Conservation (phyloP, 2,797 vertebrate genomes). For the Margarornis squamiger region DNA sequence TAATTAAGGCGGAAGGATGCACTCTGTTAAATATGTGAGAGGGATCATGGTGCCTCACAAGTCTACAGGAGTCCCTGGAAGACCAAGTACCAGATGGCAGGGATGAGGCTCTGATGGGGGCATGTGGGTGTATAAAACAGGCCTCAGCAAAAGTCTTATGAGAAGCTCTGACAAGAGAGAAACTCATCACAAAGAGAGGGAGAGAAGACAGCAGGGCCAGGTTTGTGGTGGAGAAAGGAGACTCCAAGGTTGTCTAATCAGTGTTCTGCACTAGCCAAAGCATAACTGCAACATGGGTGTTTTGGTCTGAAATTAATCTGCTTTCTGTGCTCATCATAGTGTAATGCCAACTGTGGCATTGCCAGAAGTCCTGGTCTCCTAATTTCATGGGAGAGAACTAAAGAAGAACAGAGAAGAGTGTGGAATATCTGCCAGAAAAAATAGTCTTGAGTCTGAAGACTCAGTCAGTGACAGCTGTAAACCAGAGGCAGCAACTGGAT, state of each 20-base stretch:
- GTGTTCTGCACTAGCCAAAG: neutral
- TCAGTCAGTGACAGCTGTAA: neutral
- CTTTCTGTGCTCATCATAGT: neutral
- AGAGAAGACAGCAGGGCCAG: neutral
- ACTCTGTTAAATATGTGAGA: neutral
- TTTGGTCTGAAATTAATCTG: neutral
- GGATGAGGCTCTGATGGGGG: neutral
- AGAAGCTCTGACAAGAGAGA: neutral
- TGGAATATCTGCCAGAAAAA: neutral
- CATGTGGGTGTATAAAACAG: neutral
- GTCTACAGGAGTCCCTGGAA: neutral
- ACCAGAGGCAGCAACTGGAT: neutral
- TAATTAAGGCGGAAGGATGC: neutral
- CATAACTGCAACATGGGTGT: fast-evolving
- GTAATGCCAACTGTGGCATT: neutral
- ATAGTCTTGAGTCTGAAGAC: neutral
- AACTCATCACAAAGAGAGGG: neutral
- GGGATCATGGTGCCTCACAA: constrained; percentile 7
- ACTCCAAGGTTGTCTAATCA: neutral
- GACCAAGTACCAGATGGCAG: neutral
- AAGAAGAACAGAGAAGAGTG: neutral
- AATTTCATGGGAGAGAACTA: neutral
- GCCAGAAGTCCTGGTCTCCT: neutral
- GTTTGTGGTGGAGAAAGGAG: neutral
- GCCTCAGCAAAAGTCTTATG: neutral